Base-by-base conservation (phyloP, 2,888 invertebrate genomes). In the Platycnemis pennipes region DNA sequence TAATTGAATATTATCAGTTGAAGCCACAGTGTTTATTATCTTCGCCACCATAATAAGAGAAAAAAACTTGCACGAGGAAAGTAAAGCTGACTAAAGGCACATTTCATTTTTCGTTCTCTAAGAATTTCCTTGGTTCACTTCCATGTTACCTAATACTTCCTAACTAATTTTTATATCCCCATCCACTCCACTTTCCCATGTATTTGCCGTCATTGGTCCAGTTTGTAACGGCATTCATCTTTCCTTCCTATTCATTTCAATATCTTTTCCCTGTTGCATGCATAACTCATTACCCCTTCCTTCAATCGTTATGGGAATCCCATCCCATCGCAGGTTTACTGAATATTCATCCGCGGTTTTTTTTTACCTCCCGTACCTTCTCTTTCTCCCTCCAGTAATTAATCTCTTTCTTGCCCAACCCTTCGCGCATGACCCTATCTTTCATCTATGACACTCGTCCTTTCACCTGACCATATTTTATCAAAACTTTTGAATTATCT, bases 361-460 rank as follows among this genome's bases (percentile, higher is more conserved):
- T 56, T n/a, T 44, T 4, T 56, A 16, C 31, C 87, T 46, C 26
- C 45, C 46, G 44, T 26, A 87, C 87, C 22, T 87, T 46, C n/a
- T 45, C 86, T 22, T 44, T 42, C 45, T 37, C 86, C 45, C n/a
- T 26, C 87, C 87, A 46, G 44, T 46, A 45, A n/a, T 87, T n/a
- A 44, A 45, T 77, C 37, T 77, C 44, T 44, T 46, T 87, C 87
- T 45, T 87, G 87, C 45, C 87, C 87, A 87, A 26, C 87, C 45
- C 77, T 37, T 37, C n/a, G 11, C 13, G 77, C 16, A 77, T 77
- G 77, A 77, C 77, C 77, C 77, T 77, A 77, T 77, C 77, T 77
- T 77, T 77, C 77, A 77, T 77, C 77, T 37, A 77, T 77, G 77
- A 77, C 77, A 77, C 37, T 77, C 77, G 77, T 77, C 77, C 77